phyloP scores from a whole-genome alignment of 2,797 vertebrate species.

The Lithobates sylvaticus region DNA sequence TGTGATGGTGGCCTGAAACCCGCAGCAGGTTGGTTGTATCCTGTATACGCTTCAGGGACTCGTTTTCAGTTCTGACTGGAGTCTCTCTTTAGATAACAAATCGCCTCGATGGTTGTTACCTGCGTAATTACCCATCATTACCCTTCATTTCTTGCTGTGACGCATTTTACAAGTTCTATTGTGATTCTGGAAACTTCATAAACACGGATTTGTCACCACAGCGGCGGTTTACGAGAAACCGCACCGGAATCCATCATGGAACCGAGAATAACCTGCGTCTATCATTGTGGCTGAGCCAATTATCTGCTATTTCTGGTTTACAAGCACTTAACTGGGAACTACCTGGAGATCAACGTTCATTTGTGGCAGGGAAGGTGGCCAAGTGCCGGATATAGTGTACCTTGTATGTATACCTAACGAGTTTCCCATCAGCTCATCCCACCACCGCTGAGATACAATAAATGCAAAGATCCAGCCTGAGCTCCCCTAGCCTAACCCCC shows the following conservation, averaged over 20 bases:
- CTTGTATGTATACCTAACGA: neutral
- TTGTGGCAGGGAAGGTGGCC: slow-evolving; percentile 16
- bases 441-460: neutral
- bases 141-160: neutral
- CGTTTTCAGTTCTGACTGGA: neutral
- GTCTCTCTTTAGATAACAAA: neutral
- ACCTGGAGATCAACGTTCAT: slow-evolving; percentile 16
- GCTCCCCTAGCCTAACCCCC: too few relatives aligned
- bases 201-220: slow-evolving; percentile 10
- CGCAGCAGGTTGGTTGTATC: too few relatives aligned
- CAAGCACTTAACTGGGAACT: neutral
- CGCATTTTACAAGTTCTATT: neutral
- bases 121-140: neutral
- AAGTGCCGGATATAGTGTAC: neutral
- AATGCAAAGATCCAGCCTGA: too few relatives aligned
- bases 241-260: slow-evolving; percentile 1
- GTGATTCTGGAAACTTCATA: slow-evolving; percentile 14
- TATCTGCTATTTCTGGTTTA: slow-evolving; percentile 28
- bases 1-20: too few relatives aligned
- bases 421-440: neutral
- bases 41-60: too few relatives aligned
- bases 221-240: neutral
- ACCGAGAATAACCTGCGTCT: slow-evolving; percentile 3
- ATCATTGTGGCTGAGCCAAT: neutral
- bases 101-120: neutral